These are phyloP conservation scores for Lepus timidus DNA, from an alignment of 2,113 vertebrate species.

Conservation along the genomic window DNA sequence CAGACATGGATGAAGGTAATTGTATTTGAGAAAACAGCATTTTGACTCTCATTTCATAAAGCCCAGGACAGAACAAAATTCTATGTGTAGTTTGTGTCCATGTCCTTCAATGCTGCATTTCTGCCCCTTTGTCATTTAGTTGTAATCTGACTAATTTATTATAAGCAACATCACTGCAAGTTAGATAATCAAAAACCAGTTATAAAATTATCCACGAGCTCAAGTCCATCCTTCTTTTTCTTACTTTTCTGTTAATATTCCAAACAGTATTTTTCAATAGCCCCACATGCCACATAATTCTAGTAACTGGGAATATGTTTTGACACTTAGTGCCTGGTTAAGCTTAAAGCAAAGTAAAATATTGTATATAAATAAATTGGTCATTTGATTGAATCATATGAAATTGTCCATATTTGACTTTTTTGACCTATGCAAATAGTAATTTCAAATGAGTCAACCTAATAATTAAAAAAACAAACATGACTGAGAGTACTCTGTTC, in stretches of 20 bases:
- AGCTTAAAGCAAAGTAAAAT: neutral
- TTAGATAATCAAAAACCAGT: constrained; percentile 26
- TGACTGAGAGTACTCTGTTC: neutral
- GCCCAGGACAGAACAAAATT: neutral
- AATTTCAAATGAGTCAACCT: neutral
- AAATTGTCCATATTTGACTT: neutral
- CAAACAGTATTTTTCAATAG: neutral
- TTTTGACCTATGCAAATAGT: neutral
- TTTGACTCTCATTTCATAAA: neutral
- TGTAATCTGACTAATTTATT: neutral
- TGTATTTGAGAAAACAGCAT: neutral
- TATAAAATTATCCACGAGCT: neutral
- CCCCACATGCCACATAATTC: neutral
- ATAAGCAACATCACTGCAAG: neutral
- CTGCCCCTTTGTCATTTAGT: neutral
- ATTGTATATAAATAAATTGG: neutral
- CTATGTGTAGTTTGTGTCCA: neutral
- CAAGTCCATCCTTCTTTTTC: neutral
- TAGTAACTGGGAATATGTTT: neutral
- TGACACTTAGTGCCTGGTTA: neutral
- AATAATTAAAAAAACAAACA: neutral
- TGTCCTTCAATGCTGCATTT: neutral
- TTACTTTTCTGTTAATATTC: constrained; percentile 6
- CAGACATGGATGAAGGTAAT: neutral
- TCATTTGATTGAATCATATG: neutral